Conservation (phyloP, 2,113 vertebrate genomes). For the Xiphophorus hellerii region DNA sequence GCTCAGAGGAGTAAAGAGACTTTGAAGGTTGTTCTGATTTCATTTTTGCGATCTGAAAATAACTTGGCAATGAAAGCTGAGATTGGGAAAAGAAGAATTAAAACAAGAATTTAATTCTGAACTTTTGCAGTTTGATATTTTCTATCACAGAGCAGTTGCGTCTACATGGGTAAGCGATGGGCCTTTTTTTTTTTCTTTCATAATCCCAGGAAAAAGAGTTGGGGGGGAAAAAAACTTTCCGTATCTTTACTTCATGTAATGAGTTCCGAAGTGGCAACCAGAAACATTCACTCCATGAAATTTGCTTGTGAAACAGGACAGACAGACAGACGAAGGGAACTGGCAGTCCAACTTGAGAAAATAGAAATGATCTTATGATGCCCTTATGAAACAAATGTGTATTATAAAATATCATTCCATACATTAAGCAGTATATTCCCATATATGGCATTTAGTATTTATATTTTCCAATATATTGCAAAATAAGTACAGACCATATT, state of each 20-base stretch:
- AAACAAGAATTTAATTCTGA: background rate
- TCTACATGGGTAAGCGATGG: background rate
- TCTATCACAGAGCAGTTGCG: too few species aligned
- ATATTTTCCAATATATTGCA: too few species aligned
- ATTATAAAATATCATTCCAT: too few species aligned
- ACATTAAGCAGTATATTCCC: constrained; percentile 12
- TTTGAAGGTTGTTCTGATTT: constrained; percentile 33
- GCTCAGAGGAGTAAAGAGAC: constrained; percentile 33
- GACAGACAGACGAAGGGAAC: constrained; percentile 8
- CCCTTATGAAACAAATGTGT: background rate
- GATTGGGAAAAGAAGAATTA: background rate
- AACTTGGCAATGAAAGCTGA: background rate
- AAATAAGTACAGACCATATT: too few species aligned
- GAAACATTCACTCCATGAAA: constrained; percentile 57
- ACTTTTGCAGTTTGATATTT: background rate
- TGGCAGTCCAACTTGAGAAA: constrained; percentile 31
- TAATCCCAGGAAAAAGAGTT: too few species aligned
- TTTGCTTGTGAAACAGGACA: constrained; percentile 33
- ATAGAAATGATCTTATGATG: constrained; percentile 34
- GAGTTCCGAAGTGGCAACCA: constrained; percentile 64
- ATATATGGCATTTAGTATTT: background rate
- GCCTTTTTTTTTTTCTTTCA: background rate
- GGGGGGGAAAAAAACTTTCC: background rate
- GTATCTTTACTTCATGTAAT: constrained; percentile 43
- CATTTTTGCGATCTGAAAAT: constrained; percentile 8